A percentile compares a stretch with the other conserved stretches of the same genome.
phyloP scores from a whole-genome alignment of 2,888 invertebrate genomes.

The Acholoe squamosa region DNA sequence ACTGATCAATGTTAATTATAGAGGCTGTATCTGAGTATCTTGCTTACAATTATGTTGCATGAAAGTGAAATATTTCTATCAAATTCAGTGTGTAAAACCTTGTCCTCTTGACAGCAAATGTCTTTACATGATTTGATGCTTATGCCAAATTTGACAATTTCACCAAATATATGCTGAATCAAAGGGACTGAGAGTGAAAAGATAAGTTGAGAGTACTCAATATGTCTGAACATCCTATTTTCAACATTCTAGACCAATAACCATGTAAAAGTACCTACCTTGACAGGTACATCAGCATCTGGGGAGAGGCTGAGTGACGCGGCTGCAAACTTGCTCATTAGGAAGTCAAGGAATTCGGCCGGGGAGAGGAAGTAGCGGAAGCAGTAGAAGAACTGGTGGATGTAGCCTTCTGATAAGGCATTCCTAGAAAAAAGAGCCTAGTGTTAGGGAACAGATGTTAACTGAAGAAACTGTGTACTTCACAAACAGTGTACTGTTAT shows the following conservation, averaged over 20 bases:
- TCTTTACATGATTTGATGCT: too few relatives aligned
- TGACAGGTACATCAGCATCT: slow-evolving; percentile 47
- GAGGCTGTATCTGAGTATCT: background rate
- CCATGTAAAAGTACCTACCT: slow-evolving; percentile 4
- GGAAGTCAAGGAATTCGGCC: slow-evolving; percentile 76
- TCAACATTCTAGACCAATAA: background rate
- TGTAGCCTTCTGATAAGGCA: slow-evolving; percentile 79
- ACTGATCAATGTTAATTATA: background rate
- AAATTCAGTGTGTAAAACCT: too few relatives aligned
- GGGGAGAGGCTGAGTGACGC: slow-evolving; percentile 67
- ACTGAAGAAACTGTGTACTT: too few relatives aligned
- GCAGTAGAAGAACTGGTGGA: slow-evolving; percentile 81
- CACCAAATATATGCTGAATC: too few relatives aligned
- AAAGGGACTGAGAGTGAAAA: too few relatives aligned
- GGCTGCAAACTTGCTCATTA: slow-evolving; percentile 74
- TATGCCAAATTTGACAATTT: too few relatives aligned
- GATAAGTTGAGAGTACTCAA: too few relatives aligned
- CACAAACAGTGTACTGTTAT: too few relatives aligned
- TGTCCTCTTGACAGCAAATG: too few relatives aligned
- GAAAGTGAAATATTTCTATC: too few relatives aligned
- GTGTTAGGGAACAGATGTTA: too few relatives aligned
- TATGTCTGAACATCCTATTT: background rate
- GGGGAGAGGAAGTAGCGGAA: slow-evolving; percentile 80
- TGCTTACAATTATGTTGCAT: too few relatives aligned
- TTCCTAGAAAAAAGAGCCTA: slow-evolving; percentile 70